Evolutionary conservation across 2,888 invertebrate genomes (phyloP), one percentile per base, ranked within the genome.

Genomic region (Ectropis crepuscularia): DNA sequence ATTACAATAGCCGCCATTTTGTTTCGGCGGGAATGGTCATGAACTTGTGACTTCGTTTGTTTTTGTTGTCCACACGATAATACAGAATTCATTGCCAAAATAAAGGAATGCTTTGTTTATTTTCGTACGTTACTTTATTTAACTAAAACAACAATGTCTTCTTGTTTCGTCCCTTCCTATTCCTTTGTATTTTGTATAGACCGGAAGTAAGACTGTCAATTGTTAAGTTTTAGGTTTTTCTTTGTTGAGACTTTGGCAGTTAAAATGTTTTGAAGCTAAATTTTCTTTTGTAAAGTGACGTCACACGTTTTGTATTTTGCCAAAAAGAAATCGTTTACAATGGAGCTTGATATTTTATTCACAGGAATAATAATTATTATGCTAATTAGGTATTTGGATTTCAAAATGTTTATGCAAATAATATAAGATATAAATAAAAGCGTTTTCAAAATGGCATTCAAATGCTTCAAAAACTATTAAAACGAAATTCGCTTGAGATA

Each of bases 21-120:
- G 67, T 49, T 61, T 67, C 66, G 65, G 59, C 65, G 65, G 57
- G 70, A 68, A 68, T 74, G 71, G 70, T 70, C 77, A 77, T 73
- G 71, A 70, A 65, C 61, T 69, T 58, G 16, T 47, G 54, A 57
- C 41, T 50, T 64, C 47, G 49, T 28, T 65, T 63, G 54, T 59
- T 74, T 63, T 71, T 69, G 61, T 61, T 51, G 28, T 43, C 42
- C 9, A 37, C 11, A 46, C 11, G 64, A 67, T 65, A 70, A 68
- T 71, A 70, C 62, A 65, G 54, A 53, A 63, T 53, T 48, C 63
- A 57, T 62, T 75, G 65, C 57, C 65, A 63, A 66, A 64, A 68
- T 58, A 51, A 61, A 57, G 42, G 53, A 58, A 55, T 45, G 47
- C 55, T 62, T 63, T 63, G 53, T 57, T 38, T 39, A 10, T 37